phyloP scores from a whole-genome alignment of 1,140 invertebrate species.

The Solenopsis invicta region DNA sequence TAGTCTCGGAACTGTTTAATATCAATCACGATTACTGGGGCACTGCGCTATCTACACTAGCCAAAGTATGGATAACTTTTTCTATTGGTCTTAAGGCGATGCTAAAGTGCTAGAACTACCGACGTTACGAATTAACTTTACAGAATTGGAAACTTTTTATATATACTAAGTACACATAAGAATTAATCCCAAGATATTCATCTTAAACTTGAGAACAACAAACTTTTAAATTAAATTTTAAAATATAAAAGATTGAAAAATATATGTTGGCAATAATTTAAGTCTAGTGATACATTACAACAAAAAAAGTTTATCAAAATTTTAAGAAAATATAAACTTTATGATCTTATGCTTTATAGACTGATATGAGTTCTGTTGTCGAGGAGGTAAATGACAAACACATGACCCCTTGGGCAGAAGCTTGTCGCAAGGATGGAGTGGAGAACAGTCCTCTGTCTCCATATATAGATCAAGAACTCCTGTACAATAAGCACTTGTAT shows the following conservation, averaged over 20 bases:
- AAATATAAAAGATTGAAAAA: no score
- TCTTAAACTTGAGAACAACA: no score
- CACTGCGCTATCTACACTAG: slow-evolving; percentile 91
- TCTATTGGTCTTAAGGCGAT: slow-evolving; percentile 3
- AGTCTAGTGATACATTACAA: background rate
- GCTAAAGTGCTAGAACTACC: no score
- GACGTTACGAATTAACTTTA: no score
- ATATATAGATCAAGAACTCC: slow-evolving; percentile 93
- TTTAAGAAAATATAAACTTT: slow-evolving; percentile 19
- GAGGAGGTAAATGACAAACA: slow-evolving; percentile 97
- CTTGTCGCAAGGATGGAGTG: slow-evolving; percentile 92
- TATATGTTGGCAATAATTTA: background rate
- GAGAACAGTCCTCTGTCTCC: slow-evolving; percentile 95
- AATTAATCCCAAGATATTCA: no score
- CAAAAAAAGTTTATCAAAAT: slow-evolving; percentile 22
- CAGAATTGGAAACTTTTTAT: no score
- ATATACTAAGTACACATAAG: no score
- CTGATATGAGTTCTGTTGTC: slow-evolving; percentile 91
- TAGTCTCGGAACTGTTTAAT: slow-evolving; percentile 94
- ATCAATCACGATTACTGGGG: slow-evolving; percentile 96
- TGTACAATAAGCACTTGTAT: slow-evolving; percentile 93
- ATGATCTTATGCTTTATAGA: slow-evolving; percentile 83
- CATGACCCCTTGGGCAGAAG: slow-evolving; percentile 95
- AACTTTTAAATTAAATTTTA: no score
- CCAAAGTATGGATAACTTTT: slow-evolving; percentile 88